Evolutionary conservation across 2,113 vertebrate species (phyloP), one percentile per base, ranked within the genome.

Genomic region (Syngnathus floridae): DNA sequence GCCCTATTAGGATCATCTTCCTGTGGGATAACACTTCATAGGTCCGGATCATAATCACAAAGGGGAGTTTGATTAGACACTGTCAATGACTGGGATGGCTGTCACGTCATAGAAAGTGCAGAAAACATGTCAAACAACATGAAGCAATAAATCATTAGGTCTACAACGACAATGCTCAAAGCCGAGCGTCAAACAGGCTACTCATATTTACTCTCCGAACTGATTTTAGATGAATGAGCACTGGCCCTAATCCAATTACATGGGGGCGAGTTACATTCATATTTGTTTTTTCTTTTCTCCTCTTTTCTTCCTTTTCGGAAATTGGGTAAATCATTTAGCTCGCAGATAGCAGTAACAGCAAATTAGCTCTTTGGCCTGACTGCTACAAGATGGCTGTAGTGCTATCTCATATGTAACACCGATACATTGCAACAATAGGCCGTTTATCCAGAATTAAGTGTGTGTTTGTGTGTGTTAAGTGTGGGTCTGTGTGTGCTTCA

Each of bases 161-260:
- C 89, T 88, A 90, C 92, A 93, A 92, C 89, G 7, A 46, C 14
- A 89, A 92, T 90, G 85, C 85, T 91, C 91, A 86, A 91, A 91
- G 93, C 84, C 78, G 76, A 79, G 88, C 89, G 88, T 88, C 88
- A 72, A 79, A 79, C 88, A 90, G 91, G 92, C 90, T 88, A 78
- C 90, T 91, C 91, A 91, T 93, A 92, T 93, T 94, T 93, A 93
- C 93, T 88, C 92, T 86, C 88, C 73, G 71, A 93, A 93, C 95
- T 94, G 91, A 93, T 94, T 95, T 95, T 91, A 95, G 93, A 95
- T 94, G 95, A 96, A 96, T 95, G 94, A 94, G 92, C 91, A 93
- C 94, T 93, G 92, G 93, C 90, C 93, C 92, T 94, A 93, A 95
- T 95, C 93, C 93, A 95, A 96, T 97, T 96, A 94, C 92, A 82